phyloP scores from a whole-genome alignment of 2,888 invertebrate genomes.

The Ennomos fuscantarius region DNA sequence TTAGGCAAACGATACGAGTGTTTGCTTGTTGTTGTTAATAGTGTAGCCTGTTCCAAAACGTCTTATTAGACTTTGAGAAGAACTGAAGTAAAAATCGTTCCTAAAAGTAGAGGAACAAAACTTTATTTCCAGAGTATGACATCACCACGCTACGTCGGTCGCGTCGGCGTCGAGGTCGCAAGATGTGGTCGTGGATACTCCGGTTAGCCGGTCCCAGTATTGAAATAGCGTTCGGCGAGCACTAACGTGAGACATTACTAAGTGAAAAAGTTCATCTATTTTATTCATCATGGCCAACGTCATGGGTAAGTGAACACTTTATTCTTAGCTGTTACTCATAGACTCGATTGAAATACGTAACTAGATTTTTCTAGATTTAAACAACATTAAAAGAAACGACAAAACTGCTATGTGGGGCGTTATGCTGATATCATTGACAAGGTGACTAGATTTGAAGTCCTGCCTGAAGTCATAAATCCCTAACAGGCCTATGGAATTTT shows the following conservation, averaged over 20 bases:
- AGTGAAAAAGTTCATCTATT: conserved; percentile 49
- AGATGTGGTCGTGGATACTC: conserved; percentile 41
- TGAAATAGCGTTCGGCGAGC: conserved; percentile 58
- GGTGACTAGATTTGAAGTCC: not conserved
- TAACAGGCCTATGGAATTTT: conserved; percentile 11
- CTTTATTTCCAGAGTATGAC: conserved; percentile 56
- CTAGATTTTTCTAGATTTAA: too few relatives aligned
- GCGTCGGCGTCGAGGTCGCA: conserved; percentile 49
- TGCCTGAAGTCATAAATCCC: not conserved
- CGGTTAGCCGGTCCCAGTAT: conserved; percentile 53
- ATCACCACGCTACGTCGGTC: conserved; percentile 54
- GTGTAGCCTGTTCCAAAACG: conserved; percentile 3
- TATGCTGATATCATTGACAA: conserved; percentile 4
- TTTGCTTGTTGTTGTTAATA: conserved; percentile 11
- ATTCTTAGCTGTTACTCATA: conserved; percentile 14
- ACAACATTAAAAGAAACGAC: too few relatives aligned
- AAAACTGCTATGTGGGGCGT: not conserved
- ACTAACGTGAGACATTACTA: conserved; percentile 50
- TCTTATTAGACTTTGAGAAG: conserved; percentile 13
- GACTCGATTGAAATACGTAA: not conserved
- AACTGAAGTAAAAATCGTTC: conserved; percentile 22
- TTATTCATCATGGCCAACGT: conserved; percentile 71
- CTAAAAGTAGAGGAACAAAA: conserved; percentile 38
- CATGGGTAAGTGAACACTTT: conserved; percentile 66
- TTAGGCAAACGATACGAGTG: conserved; percentile 6